Conservation (phyloP, 2,797 vertebrate species). For the Xenopus petersii region DNA sequence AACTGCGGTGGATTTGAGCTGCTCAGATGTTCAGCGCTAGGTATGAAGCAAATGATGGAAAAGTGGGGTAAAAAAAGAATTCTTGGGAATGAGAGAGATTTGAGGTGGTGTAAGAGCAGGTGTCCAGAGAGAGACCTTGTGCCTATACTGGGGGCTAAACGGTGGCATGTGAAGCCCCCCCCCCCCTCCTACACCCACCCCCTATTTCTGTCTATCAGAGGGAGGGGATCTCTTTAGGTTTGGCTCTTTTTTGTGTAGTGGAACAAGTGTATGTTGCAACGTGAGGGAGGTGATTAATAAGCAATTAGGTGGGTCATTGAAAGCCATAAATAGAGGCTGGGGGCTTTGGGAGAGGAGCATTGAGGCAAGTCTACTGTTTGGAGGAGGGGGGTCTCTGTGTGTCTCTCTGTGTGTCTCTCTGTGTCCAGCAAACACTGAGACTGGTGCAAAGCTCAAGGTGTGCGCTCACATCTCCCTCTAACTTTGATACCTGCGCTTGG, state of each 20-base stretch:
- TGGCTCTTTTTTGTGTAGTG: slow-evolving; percentile 53
- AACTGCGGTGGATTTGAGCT: no score
- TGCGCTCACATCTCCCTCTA: not conserved
- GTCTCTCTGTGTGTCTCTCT: not conserved
- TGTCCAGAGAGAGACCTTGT: not conserved
- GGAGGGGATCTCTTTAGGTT: slow-evolving; percentile 54
- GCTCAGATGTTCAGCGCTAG: no score
- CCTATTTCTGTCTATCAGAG: slow-evolving; percentile 42
- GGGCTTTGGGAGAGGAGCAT: slow-evolving; percentile 57
- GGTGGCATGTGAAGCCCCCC: slow-evolving; percentile 20
- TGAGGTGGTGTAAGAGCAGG: not conserved
- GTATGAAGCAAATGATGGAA: no score
- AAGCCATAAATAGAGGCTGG: slow-evolving; percentile 78
- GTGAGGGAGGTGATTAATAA: slow-evolving; percentile 94
- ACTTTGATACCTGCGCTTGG: slow-evolving; percentile 28
- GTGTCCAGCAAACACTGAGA: not conserved
- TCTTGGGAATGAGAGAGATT: not conserved
- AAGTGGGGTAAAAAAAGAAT: no score
- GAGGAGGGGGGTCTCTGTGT: slow-evolving; percentile 12
- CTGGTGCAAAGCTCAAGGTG: slow-evolving; percentile 13
- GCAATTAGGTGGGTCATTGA: slow-evolving; percentile 90
- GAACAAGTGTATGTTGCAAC: slow-evolving; percentile 70
- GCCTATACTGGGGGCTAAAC: not conserved
- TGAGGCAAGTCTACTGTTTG: slow-evolving; percentile 47
- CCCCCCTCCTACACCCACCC: slow-evolving; percentile 16